Base-by-base conservation (phyloP, 2,113 vertebrate genomes). In the Toxostoma redivivum region DNA sequence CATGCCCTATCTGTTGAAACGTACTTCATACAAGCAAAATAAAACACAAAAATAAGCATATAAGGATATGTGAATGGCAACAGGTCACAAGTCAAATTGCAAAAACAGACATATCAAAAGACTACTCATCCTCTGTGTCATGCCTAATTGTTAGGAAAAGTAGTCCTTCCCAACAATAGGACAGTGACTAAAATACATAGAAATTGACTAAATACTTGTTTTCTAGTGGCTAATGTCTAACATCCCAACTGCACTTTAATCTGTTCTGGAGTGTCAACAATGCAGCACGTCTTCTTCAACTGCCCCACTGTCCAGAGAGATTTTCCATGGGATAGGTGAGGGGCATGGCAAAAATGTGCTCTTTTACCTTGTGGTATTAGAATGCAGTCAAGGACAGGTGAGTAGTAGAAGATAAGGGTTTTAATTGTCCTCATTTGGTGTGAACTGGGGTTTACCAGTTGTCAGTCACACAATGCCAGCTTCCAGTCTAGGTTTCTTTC, bases 361-460 rank as follows among this genome's bases (percentile, higher is more conserved):
- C 21, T 86, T 81, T 47, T 48, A n/a, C 35, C 31, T 81, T 86
- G 22, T 40, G 33, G 7, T 66, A 93, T 77, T 90, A 90, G 37
- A 82, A 42, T 61, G 18, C 47, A 81, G 76, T 28, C 31, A 66
- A 56, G n/a, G 16, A 28, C 1, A 25, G 35, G 13, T 78, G 44
- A 64, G 28, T 40, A 53, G 44, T 25, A 42, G 72, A 66, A 88
- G 9, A 18, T 9, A 42, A 20, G 22, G 8, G 5, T 2, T 48
- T 85, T 24, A 50, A 24, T 50, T 80, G 12, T 50, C 33, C 54
- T 90, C 11, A 8, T 53, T 50, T 65, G 14, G 9, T 83, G 21
- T 31, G 20, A 64, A 73, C 23, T 65, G 42, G 3, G 2, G 12
- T 76, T 86, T 81, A 37, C 42, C 30, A 16, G 22, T 90, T 76